These are phyloP conservation scores for Loris lydekkerianus DNA, from an alignment of 2,797 vertebrate species.

Conservation along the genomic window DNA sequence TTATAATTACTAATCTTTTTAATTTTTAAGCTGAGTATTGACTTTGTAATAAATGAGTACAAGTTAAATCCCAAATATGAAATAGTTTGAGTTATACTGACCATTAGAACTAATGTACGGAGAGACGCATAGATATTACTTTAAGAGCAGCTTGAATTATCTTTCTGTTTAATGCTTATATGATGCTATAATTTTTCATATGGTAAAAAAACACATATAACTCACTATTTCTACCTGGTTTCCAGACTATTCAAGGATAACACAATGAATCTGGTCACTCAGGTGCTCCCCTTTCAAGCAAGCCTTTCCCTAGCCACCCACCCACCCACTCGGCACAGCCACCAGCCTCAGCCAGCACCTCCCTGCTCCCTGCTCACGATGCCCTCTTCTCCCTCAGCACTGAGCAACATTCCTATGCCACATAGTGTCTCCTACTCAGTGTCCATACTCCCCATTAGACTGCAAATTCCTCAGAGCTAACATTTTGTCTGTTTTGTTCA, in stretches of 20 bases:
- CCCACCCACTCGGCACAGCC: no score
- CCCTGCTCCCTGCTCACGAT: fast-evolving
- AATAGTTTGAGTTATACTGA: constrained; percentile 86
- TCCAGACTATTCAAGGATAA: constrained; percentile 52
- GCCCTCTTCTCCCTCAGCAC: neutral
- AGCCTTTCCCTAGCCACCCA: fast-evolving
- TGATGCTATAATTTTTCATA: constrained; percentile 81
- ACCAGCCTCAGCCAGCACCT: no score
- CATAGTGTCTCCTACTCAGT: no score
- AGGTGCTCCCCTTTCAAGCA: neutral
- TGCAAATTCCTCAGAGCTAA: neutral
- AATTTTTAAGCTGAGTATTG: constrained; percentile 90
- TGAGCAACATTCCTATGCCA: neutral
- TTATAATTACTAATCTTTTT: constrained; percentile 91
- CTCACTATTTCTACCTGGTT: constrained; percentile 59
- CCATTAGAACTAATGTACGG: constrained; percentile 89
- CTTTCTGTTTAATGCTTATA: constrained; percentile 79
- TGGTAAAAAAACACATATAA: constrained; percentile 70
- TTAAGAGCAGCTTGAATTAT: constrained; percentile 83
- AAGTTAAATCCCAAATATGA: constrained; percentile 88
- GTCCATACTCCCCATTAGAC: neutral
- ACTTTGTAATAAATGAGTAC: constrained; percentile 90
- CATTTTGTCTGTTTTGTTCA: neutral
- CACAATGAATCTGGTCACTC: constrained; percentile 15
- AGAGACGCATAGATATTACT: constrained; percentile 82